A percentile compares a stretch with the other conserved stretches of the same genome.
phyloP scores from a whole-genome alignment of 2,888 invertebrate genomes.

The Malthinus flaveolus region DNA sequence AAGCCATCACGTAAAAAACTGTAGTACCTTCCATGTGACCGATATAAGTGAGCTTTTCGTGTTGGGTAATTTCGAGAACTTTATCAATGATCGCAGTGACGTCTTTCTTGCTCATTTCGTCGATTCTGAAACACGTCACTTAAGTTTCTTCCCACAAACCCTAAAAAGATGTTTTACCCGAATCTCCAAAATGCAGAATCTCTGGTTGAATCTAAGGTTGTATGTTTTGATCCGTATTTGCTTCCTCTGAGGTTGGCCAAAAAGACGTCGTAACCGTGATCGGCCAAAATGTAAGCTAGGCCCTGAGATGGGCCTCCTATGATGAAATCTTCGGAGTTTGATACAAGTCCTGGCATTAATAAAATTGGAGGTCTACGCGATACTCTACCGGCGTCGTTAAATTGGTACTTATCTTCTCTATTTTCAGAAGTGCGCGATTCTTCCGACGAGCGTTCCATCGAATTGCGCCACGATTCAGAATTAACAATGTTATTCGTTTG shows the following conservation, averaged over 20 bases:
- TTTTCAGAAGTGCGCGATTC: not conserved
- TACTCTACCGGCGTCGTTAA: not conserved
- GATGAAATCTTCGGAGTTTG: slow-evolving; percentile 75
- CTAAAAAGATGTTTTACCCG: slow-evolving; percentile 39
- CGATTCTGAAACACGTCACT: slow-evolving; percentile 61
- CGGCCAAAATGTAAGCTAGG: slow-evolving; percentile 53
- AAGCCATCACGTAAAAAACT: slow-evolving; percentile 63
- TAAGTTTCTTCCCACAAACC: not conserved
- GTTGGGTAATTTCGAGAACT: slow-evolving; percentile 59
- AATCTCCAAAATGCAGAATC: slow-evolving; percentile 52
- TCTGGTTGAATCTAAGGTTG: slow-evolving; percentile 43
- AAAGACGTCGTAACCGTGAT: slow-evolving; percentile 61
- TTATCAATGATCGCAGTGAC: slow-evolving; percentile 76
- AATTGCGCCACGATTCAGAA: not conserved
- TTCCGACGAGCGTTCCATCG: not conserved
- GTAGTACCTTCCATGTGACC: slow-evolving; percentile 73
- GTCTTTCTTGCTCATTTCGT: slow-evolving; percentile 76
- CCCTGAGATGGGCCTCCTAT: slow-evolving; percentile 64
- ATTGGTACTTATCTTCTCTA: not conserved
- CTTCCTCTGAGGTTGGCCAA: slow-evolving; percentile 65
- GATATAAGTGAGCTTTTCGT: slow-evolving; percentile 64
- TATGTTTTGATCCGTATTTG: slow-evolving; percentile 58
- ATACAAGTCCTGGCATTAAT: slow-evolving; percentile 76
- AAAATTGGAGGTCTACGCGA: slow-evolving; percentile 58
- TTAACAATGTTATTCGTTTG: slow-evolving; percentile 26